Evolutionary conservation across 2,113 vertebrate species (phyloP).

Genomic region (Sturnira hondurensis): DNA sequence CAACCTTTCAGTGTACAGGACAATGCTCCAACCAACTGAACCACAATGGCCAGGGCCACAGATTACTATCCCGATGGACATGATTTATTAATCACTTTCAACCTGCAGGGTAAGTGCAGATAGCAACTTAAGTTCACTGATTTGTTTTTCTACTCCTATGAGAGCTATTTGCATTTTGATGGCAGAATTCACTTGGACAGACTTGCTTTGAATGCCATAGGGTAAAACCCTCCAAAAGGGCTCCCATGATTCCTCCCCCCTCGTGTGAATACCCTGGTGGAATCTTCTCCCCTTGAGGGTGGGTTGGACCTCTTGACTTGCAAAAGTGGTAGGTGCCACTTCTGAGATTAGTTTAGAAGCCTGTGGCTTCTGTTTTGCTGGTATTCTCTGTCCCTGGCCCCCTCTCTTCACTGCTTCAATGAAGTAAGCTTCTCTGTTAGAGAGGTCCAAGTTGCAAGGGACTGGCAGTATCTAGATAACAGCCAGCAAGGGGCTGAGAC

Average conservation of each 20-base stretch:
- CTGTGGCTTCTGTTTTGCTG: background rate
- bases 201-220: background rate
- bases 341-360: background rate
- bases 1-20: too few relatives aligned
- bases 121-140: background rate
- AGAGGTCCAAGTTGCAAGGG: background rate
- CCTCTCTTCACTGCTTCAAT: background rate
- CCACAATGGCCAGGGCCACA: too few relatives aligned
- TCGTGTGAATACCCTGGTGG: background rate
- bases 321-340: background rate
- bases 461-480: accelerated
- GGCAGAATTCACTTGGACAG: background rate
- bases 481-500: background rate
- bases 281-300: background rate
- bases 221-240: background rate
- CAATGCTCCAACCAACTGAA: too few relatives aligned
- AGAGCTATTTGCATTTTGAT: background rate
- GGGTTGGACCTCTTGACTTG: background rate
- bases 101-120: background rate
- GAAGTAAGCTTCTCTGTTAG: background rate
- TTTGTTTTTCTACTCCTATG: background rate
- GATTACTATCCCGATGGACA: background rate
- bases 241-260: background rate
- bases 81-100: background rate
- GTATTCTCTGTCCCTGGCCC: background rate